Base-by-base conservation (phyloP, 2,113 vertebrate genomes). In the Podarcis muralis region DNA sequence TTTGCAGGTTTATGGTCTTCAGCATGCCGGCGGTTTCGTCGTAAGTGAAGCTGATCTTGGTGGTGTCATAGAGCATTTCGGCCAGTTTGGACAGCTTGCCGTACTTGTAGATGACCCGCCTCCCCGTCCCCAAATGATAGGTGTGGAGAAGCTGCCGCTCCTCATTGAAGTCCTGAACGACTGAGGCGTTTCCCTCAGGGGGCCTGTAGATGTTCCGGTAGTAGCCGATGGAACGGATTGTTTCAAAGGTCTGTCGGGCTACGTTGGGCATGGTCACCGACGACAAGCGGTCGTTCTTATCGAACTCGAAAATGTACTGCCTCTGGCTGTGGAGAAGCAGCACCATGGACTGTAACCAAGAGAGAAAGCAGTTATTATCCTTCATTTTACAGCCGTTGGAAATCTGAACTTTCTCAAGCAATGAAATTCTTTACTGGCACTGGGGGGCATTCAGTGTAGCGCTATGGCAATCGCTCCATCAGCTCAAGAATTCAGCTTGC, bases 261-360 rank as follows among this genome's bases (percentile, higher is more conserved):
- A 99, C 98, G 0, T 99, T 99, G 93, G 99, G 99, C 99, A 99
- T 99, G 3, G 99, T 99, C 93, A 99, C 99, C 0, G 99, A 99
- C 2, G 98, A 98, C 4, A 99, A 97, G 0, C 98, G 97, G 92
- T 99, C 98, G 0, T 99, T 99, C 96, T 98, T 99, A 94, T 99
- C 99, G 62, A 99, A 99, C 93, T 99, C 98, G 69, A 99, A 99
- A 96, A 99, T 99, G 86, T 99, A 99, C 90, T 99, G 99, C 84
- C 99, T 96, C 95, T 99, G 99, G 95, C 99, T 99, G 94, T 98
- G 98, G 59, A 99, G 99, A 6, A 99, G 98, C 78, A 99, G 96
- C 71, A 99, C 98, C 98, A 99, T 99, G 87, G 99, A 99, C 99
- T 99, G 92, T 85, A 94, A 65, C 23, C 48, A 65, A 93, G 92